These are phyloP conservation scores for Uropetala carovei DNA, from an alignment of 2,888 invertebrate species.

Conservation along the genomic window DNA sequence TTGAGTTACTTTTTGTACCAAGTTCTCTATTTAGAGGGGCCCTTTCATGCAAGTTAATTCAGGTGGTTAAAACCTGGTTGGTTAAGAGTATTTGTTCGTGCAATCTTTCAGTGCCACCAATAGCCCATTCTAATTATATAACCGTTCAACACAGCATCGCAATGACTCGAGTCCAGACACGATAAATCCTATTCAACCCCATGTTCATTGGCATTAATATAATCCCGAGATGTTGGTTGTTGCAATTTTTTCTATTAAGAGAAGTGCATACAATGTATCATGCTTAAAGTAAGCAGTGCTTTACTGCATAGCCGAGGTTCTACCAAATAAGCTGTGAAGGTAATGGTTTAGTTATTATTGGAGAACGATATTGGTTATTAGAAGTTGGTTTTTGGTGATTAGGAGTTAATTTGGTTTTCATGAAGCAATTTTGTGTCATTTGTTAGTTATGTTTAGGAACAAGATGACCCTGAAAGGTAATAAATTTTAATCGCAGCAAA, in stretches of 20 bases:
- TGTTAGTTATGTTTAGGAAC: conserved; percentile 36
- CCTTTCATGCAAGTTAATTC: conserved; percentile 65
- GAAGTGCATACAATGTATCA: conserved; percentile 17
- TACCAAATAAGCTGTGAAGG: conserved; percentile 35
- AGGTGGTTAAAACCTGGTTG: conserved; percentile 81
- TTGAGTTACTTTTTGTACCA: too few relatives aligned
- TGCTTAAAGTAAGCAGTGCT: not conserved
- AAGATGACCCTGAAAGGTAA: conserved; percentile 30
- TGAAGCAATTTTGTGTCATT: not conserved
- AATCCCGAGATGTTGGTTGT: not conserved
- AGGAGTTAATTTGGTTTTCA: not conserved
- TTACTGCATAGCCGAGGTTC: not conserved
- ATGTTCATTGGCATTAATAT: conserved; percentile 63
- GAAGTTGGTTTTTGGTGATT: conserved; percentile 22
- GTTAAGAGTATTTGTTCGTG: conserved; percentile 75
- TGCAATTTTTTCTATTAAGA: not conserved
- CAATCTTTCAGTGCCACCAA: conserved; percentile 66
- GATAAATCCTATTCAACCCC: conserved; percentile 61
- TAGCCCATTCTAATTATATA: conserved; percentile 66
- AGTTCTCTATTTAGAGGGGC: not conserved
- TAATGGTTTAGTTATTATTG: conserved; percentile 39
- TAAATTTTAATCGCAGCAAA: not conserved
- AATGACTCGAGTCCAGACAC: conserved; percentile 46
- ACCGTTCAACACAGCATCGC: conserved; percentile 36
- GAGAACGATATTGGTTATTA: not conserved